These are phyloP conservation scores for Chrysolina americana DNA, from an alignment of 2,888 invertebrate genomes.

Conservation along the genomic window DNA sequence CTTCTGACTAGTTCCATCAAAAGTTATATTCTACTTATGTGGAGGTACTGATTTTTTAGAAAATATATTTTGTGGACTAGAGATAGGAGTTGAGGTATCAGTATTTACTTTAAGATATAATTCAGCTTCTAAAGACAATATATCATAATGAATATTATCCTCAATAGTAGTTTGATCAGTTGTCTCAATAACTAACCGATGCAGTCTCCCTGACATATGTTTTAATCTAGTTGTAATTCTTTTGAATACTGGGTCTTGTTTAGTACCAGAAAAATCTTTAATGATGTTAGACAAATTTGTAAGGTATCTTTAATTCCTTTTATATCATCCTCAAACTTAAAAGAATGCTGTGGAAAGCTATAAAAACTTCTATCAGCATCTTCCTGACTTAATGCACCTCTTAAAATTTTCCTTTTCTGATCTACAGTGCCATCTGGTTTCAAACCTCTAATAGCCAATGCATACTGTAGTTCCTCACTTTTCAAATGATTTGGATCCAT, in stretches of 20 bases:
- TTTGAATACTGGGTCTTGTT: not conserved
- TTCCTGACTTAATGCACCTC: not conserved
- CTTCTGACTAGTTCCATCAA: not conserved
- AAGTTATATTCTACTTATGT: not conserved
- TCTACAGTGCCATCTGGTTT: not conserved
- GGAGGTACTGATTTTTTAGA: slow-evolving; percentile 41
- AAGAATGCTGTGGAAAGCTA: not conserved
- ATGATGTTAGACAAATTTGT: too few relatives aligned
- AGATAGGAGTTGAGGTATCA: not conserved
- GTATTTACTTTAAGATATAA: not conserved
- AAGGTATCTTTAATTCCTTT: too few relatives aligned
- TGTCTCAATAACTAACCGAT: too few relatives aligned
- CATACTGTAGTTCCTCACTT: not conserved
- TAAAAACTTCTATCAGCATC: not conserved
- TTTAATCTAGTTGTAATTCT: not conserved
- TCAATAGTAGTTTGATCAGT: not conserved
- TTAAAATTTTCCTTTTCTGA: not conserved
- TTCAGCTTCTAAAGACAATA: not conserved
- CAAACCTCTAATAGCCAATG: not conserved
- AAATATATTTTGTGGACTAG: not conserved
- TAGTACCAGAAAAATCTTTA: not conserved
- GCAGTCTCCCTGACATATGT: slow-evolving; percentile 11
- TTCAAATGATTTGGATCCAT: not conserved
- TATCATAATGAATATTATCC: not conserved
- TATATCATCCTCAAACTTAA: not conserved